Percentiles rank a stretch among this genome's conserved stretches.
Conservation (phyloP, 2,797 vertebrate genomes). For the Streptopelia turtur region DNA sequence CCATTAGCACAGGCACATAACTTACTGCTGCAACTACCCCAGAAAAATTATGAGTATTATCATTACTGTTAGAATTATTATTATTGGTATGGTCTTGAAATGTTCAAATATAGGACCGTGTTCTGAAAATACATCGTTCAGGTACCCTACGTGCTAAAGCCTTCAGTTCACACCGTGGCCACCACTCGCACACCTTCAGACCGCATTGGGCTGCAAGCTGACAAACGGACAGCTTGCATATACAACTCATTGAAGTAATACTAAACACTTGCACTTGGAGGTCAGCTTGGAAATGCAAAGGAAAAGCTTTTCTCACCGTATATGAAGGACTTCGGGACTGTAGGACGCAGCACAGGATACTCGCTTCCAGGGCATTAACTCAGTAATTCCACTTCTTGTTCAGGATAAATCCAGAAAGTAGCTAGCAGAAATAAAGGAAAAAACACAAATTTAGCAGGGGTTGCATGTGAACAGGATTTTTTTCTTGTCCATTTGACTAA, state of each 20-base stretch:
- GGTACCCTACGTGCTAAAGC: not conserved
- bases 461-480: not conserved
- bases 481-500: not conserved
- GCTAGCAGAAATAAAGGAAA: conserved; percentile 10
- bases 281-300: not conserved
- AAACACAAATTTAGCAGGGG: not conserved
- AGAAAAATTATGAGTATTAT: not conserved
- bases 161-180: not conserved
- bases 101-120: not conserved
- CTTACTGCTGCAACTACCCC: not conserved
- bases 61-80: not conserved
- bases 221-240: not conserved
- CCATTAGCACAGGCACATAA: not conserved
- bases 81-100: not conserved
- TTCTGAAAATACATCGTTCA: not conserved
- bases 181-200: not conserved
- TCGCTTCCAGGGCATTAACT: not conserved
- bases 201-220: not conserved
- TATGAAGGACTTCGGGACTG: not conserved
- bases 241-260: not conserved
- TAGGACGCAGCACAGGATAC: not conserved
- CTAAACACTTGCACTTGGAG: not conserved
- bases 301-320: not conserved
- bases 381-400: not conserved
- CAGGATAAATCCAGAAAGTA: conserved; percentile 52